Conservation (phyloP, 1,140 invertebrate genomes). For the Parasteatoda tepidariorum region DNA sequence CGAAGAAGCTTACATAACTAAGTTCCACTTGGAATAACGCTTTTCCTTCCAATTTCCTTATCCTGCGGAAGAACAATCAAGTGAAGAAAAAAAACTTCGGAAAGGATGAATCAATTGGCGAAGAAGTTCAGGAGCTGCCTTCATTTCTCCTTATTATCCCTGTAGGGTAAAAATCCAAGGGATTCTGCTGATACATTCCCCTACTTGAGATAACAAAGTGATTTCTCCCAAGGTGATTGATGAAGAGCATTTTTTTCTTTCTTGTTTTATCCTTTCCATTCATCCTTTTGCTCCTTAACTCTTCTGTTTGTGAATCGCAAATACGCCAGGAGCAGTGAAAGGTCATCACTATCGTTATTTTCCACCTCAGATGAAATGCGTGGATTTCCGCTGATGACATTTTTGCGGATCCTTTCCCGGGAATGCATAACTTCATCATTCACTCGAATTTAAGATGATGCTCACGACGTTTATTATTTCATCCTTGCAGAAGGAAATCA, state of each 20-base stretch:
- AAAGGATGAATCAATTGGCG: slow-evolving; percentile 37
- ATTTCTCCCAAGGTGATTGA: slow-evolving; percentile 42
- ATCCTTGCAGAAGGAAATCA: too few species aligned
- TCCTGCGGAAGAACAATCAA: background rate
- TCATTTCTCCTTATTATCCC: slow-evolving; percentile 24
- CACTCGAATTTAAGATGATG: too few species aligned
- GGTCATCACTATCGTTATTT: slow-evolving; percentile 34
- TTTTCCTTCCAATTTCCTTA: slow-evolving; percentile 13
- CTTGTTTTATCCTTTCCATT: background rate
- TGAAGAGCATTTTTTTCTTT: slow-evolving; percentile 20
- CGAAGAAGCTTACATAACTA: slow-evolving; percentile 27
- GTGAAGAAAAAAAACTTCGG: background rate
- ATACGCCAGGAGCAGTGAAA: slow-evolving; percentile 3
- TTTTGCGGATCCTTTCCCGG: background rate
- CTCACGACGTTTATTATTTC: too few species aligned
- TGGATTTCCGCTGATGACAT: slow-evolving; percentile 6
- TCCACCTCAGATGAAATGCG: background rate
- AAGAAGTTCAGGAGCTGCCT: background rate
- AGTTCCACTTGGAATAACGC: slow-evolving; percentile 11
- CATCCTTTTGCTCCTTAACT: slow-evolving; percentile 14
- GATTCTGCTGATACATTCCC: slow-evolving; percentile 41
- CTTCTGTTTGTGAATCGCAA: slow-evolving; percentile 6
- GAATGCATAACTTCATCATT: background rate
- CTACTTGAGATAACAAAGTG: slow-evolving; percentile 53
- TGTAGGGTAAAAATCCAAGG: slow-evolving; percentile 28